Base-by-base conservation (phyloP, 2,113 vertebrate genomes). In the Gasterosteus nipponicus region DNA sequence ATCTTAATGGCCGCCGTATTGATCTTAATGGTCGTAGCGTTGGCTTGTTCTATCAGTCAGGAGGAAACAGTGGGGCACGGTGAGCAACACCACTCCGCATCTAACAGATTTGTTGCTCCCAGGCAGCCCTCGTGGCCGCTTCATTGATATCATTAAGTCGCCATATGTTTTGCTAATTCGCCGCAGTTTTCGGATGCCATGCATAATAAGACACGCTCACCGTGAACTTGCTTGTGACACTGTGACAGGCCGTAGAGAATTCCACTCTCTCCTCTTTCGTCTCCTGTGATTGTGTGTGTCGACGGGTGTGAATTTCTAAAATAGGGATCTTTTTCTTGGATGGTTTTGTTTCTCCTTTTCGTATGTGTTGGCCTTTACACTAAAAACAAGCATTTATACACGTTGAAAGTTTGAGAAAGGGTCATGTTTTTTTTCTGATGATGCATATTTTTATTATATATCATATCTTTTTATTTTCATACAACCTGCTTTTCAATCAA, bases 1-100 rank as follows among this genome's bases (percentile, higher is more conserved):
- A 90, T 92, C 94, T 94, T 96, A 96, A 97, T 96, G 94, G 94
- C 90, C 60, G 83, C 83, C 85, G 93, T 96, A 96, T 97, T 95
- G 96, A 97, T 96, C 95, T 94, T 95, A 94, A 95, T 94, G 93
- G 93, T 88, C 77, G 80, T 89, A 93, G 93, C 91, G 77, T 91
- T 93, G 91, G 90, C 93, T 92, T 94, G 92, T 93, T 93, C 87
- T 95, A 94, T 94, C 91, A 92, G 88, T 95, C 94, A 94, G 89
- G 71, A 87, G 86, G 91, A 92, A 92, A 89, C 80, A 89, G 75
- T 91, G 92, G 92, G 91, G 90, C 92, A 90, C 85, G 77, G 85
- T 85, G 71, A 86, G 87, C 89, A 91, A 89, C 91, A 89, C 83
- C 76, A 73, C 78, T 86, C 86, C 82, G 66, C 80, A 90, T 91